A percentile compares a stretch with the other conserved stretches of the same genome.
phyloP scores from a whole-genome alignment of 2,113 vertebrate genomes.

The Jacana jacana region DNA sequence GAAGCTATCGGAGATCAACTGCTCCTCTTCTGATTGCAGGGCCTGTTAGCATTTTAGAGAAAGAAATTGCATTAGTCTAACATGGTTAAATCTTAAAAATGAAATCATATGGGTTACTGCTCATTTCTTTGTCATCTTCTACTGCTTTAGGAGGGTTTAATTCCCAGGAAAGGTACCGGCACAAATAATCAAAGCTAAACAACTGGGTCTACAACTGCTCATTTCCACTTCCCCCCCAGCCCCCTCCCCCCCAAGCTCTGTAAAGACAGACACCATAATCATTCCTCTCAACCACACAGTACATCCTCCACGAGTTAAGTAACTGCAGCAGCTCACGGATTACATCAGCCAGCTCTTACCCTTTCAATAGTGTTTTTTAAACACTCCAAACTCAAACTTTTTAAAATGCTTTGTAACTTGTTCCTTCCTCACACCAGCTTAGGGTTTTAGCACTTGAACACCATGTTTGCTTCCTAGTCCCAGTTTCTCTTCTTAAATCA shows the following conservation, averaged over 20 bases:
- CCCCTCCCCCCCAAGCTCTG: background rate
- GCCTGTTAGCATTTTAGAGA: background rate
- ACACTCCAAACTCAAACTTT: background rate
- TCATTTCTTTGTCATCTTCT: background rate
- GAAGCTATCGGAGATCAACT: background rate
- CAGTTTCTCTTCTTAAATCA: background rate
- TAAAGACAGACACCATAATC: background rate
- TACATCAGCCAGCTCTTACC: background rate
- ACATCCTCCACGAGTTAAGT: background rate
- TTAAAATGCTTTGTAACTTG: background rate
- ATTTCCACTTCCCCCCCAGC: background rate
- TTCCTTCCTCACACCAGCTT: background rate
- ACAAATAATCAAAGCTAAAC: background rate
- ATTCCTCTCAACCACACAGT: background rate
- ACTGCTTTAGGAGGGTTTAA: background rate
- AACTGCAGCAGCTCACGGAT: background rate
- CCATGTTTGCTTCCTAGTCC: background rate
- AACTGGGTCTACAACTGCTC: background rate
- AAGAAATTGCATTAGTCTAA: background rate
- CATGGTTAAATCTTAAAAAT: background rate
- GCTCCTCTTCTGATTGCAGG: background rate
- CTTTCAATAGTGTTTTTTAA: background rate
- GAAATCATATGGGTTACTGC: background rate
- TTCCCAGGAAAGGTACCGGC: background rate
- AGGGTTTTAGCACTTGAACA: background rate